Base-by-base conservation (phyloP, 2,797 vertebrate species). In the Rhadinocentrus ornatus region DNA sequence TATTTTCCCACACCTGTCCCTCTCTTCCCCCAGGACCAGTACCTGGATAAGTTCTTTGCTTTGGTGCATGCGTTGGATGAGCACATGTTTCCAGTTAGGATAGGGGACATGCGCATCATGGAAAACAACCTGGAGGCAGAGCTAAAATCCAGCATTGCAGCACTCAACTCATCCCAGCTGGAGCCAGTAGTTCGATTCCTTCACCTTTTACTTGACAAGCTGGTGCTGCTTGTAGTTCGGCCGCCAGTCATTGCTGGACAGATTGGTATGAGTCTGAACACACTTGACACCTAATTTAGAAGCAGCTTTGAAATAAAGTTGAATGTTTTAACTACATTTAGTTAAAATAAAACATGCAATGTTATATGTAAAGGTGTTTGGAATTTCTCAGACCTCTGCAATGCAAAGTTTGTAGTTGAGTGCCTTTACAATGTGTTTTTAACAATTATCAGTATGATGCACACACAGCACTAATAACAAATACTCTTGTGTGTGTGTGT, bases 21-120 rank as follows among this genome's bases (percentile, higher is more conserved):
- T 34, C 37, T 7, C 27, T 3, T 41, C 11, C 68, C 44, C 22
- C 81, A 99, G 98, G 98, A 99, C 86, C 97, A 98, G 81, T 98
- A 96, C 78, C 94, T 99, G 41, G 98, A 99, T 91, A 99, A 97
- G 88, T 99, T 99, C 93, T 99, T 99, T 91, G 97, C 98, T 18
- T 91, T 99, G 92, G 97, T 99, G 44, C 97, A 99, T 62, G 97
- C 98, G 35, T 92, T 99, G 93, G 98, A 99, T 62, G 98, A 99
- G 90, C 98, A 99, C 91, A 97, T 97, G 96, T 99, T 99, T 89
- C 98, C 97, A 0, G 97, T 99, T 64, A 92, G 98, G 82, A 99
- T 99, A 85, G 98, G 98, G 80, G 97, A 99, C 89, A 97, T 99
- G 95, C 94, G 98, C 71, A 98, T 99, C 90, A 97, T 99, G 97